A percentile compares a stretch with the other conserved stretches of the same genome.
Conservation (phyloP, 2,797 vertebrate genomes). For the Phataginus tetradactyla region DNA sequence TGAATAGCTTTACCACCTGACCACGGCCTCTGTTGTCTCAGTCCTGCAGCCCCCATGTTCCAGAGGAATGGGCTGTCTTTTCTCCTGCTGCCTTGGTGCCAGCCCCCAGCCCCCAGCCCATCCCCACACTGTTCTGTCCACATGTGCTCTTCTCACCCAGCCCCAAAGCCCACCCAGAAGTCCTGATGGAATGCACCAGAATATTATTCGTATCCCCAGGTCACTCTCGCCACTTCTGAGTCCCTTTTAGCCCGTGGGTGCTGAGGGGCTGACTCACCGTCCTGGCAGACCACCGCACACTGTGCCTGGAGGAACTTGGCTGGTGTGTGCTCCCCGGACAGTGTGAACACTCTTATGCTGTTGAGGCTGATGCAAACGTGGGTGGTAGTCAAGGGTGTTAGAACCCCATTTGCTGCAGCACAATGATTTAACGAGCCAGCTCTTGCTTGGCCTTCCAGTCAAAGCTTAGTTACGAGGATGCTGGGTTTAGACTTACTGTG, state of each 20-base stretch:
- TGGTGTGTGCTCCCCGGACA: fast-evolving
- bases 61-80: background rate
- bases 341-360: fast-evolving
- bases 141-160: fast-evolving
- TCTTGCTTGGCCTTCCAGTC: fast-evolving
- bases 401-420: fast-evolving
- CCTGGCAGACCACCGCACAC: fast-evolving
- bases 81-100: background rate
- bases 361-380: fast-evolving
- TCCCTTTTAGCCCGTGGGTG: fast-evolving
- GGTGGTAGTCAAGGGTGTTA: no score
- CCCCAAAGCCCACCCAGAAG: fast-evolving
- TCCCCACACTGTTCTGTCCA: fast-evolving
- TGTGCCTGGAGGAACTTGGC: background rate
- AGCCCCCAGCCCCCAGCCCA: fast-evolving
- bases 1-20: fast-evolving
- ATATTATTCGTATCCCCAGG: fast-evolving
- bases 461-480: fast-evolving
- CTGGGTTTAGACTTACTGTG: fast-evolving
- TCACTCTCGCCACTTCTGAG: fast-evolving
- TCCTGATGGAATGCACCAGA: fast-evolving
- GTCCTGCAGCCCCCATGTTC: background rate
- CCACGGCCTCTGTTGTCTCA: fast-evolving
- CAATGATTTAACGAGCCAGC: fast-evolving
- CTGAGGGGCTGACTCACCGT: fast-evolving